Percentiles rank a stretch among this genome's conserved stretches.
phyloP scores from a whole-genome alignment of 2,888 invertebrate species.

The Meghimatium bilineatum region DNA sequence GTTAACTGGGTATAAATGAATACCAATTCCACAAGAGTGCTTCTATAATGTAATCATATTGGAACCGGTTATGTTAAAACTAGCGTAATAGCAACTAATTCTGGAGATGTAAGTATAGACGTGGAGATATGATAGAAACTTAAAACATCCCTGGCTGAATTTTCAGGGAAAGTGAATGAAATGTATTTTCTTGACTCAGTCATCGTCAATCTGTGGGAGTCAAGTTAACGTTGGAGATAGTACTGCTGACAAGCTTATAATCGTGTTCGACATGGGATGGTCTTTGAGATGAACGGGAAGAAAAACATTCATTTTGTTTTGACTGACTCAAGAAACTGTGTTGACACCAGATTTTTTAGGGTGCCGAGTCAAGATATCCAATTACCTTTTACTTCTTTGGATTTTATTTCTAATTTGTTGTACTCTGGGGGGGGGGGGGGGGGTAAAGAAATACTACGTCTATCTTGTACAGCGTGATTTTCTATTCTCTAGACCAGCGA shows the following conservation, averaged over 20 bases:
- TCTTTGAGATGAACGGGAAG: neutral
- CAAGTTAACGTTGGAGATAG: neutral
- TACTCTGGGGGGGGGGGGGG: neutral
- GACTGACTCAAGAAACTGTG: constrained; percentile 33
- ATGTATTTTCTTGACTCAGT: neutral
- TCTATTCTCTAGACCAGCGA: too few relatives aligned
- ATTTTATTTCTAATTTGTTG: constrained; percentile 24
- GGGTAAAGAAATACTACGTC: too few relatives aligned
- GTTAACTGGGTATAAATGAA: neutral
- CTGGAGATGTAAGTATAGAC: constrained; percentile 19
- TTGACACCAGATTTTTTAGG: constrained; percentile 31
- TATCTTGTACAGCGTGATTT: too few relatives aligned
- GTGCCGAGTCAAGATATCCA: neutral
- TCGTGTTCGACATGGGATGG: constrained; percentile 6
- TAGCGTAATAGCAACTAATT: constrained; percentile 4
- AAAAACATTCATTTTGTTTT: constrained; percentile 29
- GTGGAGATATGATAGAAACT: neutral
- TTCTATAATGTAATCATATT: constrained; percentile 22
- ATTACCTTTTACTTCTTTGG: constrained; percentile 20
- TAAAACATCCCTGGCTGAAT: neutral
- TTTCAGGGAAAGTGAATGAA: neutral
- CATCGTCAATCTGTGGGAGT: neutral
- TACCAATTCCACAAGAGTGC: neutral
- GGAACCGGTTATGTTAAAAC: neutral
- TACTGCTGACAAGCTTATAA: constrained; percentile 3